Base-by-base conservation (phyloP, 2,797 vertebrate genomes). In the Etheostoma perlongum region DNA sequence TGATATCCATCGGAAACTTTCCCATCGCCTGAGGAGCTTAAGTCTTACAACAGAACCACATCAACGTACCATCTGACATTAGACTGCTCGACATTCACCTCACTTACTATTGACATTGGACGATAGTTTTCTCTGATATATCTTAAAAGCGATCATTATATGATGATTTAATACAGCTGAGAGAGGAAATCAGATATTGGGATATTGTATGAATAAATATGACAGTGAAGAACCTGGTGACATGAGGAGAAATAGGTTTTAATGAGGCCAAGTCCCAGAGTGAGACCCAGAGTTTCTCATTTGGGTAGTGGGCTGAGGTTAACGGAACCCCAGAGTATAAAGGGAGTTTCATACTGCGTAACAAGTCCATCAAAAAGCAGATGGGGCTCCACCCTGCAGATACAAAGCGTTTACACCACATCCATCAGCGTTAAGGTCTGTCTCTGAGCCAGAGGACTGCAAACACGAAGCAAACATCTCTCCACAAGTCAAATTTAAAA, bases 351-450 rank as follows among this genome's bases (percentile, higher is more conserved):
- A 55, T 67, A 36, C 62, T 9, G 12, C 2, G 23, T 19, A 67
- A 52, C 58, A 40, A 60, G 83, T 72, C 78, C 48, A 68, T 76
- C 79, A 67, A 74, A 86, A 69, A 78, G 72, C 69, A 69, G 49
- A 48, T 10, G 27, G 46, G 33, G 13, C 67, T 85, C 81, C 83
- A 76, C 74, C 79, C 82, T 77, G 72, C 48, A 81, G 67, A 86
- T 70, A 57, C 58, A 44, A 2, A 66, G 27, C 48, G 62, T 74
- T 81, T 48, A 75, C 90, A 90, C 88, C 74, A 80, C 76, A 91
- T 91, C 81, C 78, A 88, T 92, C 88, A 89, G 72, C 4, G 23
- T 9, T 57, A 55, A 82, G 51, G 70, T 85, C 64, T 18, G 69
- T 53, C 36, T 72, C 54, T 51, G 52, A 63, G 81, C 87, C 88